Conservation (phyloP, 1,140 invertebrate genomes). For the Bombus sylvicola region DNA sequence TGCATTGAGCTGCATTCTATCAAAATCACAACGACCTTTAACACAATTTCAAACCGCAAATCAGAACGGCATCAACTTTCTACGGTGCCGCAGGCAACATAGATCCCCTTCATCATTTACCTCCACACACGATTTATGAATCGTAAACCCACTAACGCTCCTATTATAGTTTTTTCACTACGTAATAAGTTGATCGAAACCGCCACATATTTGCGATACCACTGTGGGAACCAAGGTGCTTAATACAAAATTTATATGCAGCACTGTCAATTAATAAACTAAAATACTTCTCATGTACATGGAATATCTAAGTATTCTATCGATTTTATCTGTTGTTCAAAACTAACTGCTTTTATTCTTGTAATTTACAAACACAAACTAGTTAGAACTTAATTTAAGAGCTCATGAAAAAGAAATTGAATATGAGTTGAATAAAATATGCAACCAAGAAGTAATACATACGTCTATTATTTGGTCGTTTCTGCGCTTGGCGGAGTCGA, state of each 20-base stretch:
- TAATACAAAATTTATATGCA: background rate
- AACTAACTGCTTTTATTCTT: background rate
- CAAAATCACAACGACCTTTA: conserved; percentile 41
- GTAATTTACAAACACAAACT: background rate
- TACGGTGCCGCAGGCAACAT: conserved; percentile 31
- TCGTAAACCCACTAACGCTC: background rate
- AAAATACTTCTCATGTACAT: background rate
- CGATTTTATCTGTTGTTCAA: background rate
- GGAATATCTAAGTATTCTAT: background rate
- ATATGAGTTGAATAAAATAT: background rate
- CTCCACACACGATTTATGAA: background rate
- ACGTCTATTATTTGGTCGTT: background rate
- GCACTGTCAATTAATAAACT: background rate
- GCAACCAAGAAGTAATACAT: background rate
- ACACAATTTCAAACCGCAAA: conserved; percentile 39
- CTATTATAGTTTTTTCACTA: background rate
- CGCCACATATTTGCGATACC: background rate
- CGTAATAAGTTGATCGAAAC: background rate
- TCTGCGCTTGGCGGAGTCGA: background rate
- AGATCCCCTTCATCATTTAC: conserved; percentile 11
- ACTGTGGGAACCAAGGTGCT: background rate
- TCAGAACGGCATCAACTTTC: conserved; percentile 35
- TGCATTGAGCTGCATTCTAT: background rate
- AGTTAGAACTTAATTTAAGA: background rate
- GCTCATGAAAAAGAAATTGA: background rate